Base-by-base conservation (phyloP, 2,888 invertebrate species). In the Malthinus seriepunctatus region DNA sequence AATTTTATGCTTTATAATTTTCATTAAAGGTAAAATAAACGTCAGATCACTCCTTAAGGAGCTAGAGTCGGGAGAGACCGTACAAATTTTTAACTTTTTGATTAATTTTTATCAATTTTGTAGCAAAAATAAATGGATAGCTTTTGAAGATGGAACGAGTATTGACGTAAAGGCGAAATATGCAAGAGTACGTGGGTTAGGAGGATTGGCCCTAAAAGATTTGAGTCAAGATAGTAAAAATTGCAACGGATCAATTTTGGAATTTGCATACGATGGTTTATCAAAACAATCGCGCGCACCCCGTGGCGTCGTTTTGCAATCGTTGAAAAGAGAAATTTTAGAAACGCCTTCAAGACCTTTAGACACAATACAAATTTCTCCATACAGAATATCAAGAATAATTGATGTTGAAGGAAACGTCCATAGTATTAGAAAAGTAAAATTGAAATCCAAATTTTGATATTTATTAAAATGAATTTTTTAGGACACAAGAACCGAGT, bases 121-220 rank as follows among this genome's bases (percentile, higher is more conserved):
- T 70, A 87, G 86, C 71, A 83, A 86, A 71, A 82, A 82, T 47
- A 84, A 86, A 10, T 91, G 91, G 90, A 83, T 91, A 49, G 86
- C 90, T 3, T 90, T 89, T 71, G 91, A 91, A 70, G 91, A 91
- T 72, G 78, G 85, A 0, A 86, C 85, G 11, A 88, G 89, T 45
- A 83, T 88, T 11, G 86, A 88, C 69, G 89, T 90, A 65, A 91
- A 90, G 80, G 88, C 88, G 8, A 90, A 90, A 75, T 91, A 91
- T 75, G 83, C 86, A 0, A 76, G 90, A 31, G 83, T 91, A 8
- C 82, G 90, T 1, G 88, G 88, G 2, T 76, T 91, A 8, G 89
- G 87, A 0, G 90, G 90, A 1, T 74, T 89, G 14, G 89, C 87
- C 0, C 75, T 91, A 46, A 82, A 82, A 39, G 89, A 90, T 66